Conservation (phyloP, 2,888 invertebrate genomes). For the Ectemnius continuus region DNA sequence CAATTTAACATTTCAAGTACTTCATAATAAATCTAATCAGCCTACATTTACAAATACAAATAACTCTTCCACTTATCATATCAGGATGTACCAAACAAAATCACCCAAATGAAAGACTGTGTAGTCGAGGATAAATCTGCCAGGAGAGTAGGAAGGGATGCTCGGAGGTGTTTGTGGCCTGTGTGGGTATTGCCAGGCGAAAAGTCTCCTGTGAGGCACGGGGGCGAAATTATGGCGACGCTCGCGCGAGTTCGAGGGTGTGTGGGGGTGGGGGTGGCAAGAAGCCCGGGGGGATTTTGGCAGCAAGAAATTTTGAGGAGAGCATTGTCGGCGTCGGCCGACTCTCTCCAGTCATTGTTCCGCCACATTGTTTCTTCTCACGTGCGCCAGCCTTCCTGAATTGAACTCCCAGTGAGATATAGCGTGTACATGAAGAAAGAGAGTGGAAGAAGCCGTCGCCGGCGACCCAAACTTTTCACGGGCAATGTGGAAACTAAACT, state of each 20-base stretch:
- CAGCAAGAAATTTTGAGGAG: conserved; percentile 56
- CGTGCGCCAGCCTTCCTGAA: conserved; percentile 48
- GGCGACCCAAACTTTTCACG: conserved; percentile 39
- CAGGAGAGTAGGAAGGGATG: not conserved
- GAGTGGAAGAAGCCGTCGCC: conserved; percentile 11
- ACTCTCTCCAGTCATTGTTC: conserved; percentile 61
- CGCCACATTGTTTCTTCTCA: conserved; percentile 60
- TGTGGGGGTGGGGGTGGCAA: conserved; percentile 20
- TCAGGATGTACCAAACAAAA: too few species aligned
- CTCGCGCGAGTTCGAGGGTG: not conserved
- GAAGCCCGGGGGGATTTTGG: conserved; percentile 55
- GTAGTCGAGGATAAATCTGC: not conserved
- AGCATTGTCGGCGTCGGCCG: conserved; percentile 55
- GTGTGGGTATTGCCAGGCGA: not conserved
- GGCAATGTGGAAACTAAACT: conserved; percentile 24
- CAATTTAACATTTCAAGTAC: too few species aligned
- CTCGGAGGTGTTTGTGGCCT: conserved; percentile 13
- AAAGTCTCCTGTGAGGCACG: conserved; percentile 27
- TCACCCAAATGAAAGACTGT: too few species aligned
- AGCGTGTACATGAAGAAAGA: not conserved
- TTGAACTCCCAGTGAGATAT: conserved; percentile 24
- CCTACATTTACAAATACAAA: too few species aligned
- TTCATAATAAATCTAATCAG: too few species aligned
- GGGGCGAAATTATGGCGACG: conserved; percentile 32
- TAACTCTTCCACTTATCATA: too few species aligned